phyloP scores from a whole-genome alignment of 2,888 invertebrate genomes.

The Drosophila kanekoi region DNA sequence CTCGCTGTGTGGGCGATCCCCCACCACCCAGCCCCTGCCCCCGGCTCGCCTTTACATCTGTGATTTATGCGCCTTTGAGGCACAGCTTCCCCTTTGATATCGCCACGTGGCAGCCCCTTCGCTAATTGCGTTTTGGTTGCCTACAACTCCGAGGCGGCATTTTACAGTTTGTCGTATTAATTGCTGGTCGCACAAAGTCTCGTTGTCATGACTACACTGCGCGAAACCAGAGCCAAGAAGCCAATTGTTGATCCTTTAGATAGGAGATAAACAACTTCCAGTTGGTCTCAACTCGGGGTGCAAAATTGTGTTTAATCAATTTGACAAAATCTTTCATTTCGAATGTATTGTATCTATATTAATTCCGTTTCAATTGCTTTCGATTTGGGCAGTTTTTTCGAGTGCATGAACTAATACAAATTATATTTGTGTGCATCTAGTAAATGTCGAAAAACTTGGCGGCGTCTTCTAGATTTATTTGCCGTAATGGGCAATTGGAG shows the following conservation, averaged over 20 bases:
- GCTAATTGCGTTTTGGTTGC: constrained; percentile 72
- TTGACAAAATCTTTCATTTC: too few species aligned
- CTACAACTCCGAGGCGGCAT: constrained; percentile 44
- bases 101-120: constrained; percentile 50
- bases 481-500: constrained; percentile 72
- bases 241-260: too few species aligned
- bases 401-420: constrained; percentile 24
- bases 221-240: constrained; percentile 8
- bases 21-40: not conserved
- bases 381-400: constrained; percentile 5
- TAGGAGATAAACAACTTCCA: too few species aligned
- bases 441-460: constrained; percentile 58
- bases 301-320: not conserved
- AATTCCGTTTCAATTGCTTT: too few species aligned
- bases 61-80: constrained; percentile 76
- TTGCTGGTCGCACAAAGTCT: constrained; percentile 60
- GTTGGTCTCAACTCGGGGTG: not conserved
- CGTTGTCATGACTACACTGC: constrained; percentile 22
- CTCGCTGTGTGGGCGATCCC: constrained; percentile 63
- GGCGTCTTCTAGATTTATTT: constrained; percentile 67
- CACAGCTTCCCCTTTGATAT: constrained; percentile 65
- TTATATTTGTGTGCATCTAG: constrained; percentile 39
- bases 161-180: constrained; percentile 82
- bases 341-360: too few species aligned
- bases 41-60: constrained; percentile 25